These are phyloP conservation scores for Dicerorhinus sumatrensis DNA, from an alignment of 2,113 vertebrate species.

Conservation along the genomic window DNA sequence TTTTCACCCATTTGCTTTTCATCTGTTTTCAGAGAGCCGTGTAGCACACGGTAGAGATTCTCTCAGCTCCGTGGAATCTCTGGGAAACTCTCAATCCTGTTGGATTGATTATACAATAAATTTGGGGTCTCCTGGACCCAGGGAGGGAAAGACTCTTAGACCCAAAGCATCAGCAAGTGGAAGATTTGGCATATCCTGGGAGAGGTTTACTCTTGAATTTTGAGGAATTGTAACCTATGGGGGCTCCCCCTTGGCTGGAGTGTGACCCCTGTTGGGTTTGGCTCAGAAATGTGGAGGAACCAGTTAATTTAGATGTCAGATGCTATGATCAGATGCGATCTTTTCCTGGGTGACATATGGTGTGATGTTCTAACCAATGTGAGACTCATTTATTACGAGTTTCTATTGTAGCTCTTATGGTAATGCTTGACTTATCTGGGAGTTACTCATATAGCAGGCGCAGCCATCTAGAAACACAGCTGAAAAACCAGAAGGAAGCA, in stretches of 20 bases:
- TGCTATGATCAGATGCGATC: neutral
- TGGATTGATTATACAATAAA: neutral
- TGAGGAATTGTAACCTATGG: neutral
- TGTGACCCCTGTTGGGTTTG: constrained; percentile 15
- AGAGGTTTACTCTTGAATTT: neutral
- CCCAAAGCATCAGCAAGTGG: neutral
- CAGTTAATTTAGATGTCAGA: neutral
- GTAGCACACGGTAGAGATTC: neutral
- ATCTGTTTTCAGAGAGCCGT: neutral
- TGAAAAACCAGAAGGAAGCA: neutral
- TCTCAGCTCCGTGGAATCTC: neutral
- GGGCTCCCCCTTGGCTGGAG: neutral
- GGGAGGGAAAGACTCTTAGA: neutral
- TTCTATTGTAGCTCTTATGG: neutral
- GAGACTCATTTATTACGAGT: neutral
- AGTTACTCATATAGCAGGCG: neutral
- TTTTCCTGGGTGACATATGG: constrained; percentile 40
- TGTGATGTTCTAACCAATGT: neutral
- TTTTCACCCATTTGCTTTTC: neutral
- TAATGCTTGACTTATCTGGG: neutral
- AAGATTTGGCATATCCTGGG: neutral
- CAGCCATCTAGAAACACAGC: neutral
- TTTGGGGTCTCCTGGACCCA: neutral
- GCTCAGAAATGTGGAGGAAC: neutral
- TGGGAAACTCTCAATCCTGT: neutral